phyloP scores from a whole-genome alignment of 2,888 invertebrate genomes.

The Pheosia gnoma region DNA sequence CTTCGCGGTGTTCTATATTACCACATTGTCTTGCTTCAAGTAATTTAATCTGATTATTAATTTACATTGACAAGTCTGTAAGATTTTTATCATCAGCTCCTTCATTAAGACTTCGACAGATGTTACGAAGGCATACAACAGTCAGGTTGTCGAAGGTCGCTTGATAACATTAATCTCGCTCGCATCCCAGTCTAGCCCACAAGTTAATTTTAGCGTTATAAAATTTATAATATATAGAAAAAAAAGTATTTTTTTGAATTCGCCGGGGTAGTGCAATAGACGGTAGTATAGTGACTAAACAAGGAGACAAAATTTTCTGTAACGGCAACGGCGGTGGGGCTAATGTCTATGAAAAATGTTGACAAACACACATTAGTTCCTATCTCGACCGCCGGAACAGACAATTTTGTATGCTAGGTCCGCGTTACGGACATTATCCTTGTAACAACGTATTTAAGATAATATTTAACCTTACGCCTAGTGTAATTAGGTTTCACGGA shows the following conservation, averaged over 20 bases:
- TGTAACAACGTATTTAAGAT: slow-evolving; percentile 37
- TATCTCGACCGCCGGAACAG: neutral
- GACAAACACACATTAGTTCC: neutral
- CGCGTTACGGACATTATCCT: neutral
- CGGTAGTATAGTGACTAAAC: slow-evolving; percentile 63
- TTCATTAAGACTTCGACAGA: too few relatives aligned
- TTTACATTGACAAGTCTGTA: too few relatives aligned
- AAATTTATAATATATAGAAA: slow-evolving; percentile 49
- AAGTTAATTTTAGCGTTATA: slow-evolving; percentile 58
- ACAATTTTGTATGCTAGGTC: neutral
- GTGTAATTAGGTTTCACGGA: slow-evolving; percentile 58
- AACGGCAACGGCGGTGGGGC: neutral
- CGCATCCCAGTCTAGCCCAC: slow-evolving; percentile 23
- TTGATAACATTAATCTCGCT: slow-evolving; percentile 7
- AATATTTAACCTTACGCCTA: slow-evolving; percentile 62
- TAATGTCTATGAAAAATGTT: neutral
- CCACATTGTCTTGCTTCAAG: too few relatives aligned
- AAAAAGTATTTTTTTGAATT: slow-evolving; percentile 68
- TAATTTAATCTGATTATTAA: too few relatives aligned
- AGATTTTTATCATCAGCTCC: too few relatives aligned
- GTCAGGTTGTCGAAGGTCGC: neutral
- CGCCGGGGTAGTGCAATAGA: slow-evolving; percentile 83
- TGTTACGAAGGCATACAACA: neutral
- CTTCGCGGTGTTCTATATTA: too few relatives aligned
- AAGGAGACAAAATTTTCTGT: slow-evolving; percentile 7